phyloP scores from a whole-genome alignment of 2,797 vertebrate genomes.

The Coregonus ussuriensis region DNA sequence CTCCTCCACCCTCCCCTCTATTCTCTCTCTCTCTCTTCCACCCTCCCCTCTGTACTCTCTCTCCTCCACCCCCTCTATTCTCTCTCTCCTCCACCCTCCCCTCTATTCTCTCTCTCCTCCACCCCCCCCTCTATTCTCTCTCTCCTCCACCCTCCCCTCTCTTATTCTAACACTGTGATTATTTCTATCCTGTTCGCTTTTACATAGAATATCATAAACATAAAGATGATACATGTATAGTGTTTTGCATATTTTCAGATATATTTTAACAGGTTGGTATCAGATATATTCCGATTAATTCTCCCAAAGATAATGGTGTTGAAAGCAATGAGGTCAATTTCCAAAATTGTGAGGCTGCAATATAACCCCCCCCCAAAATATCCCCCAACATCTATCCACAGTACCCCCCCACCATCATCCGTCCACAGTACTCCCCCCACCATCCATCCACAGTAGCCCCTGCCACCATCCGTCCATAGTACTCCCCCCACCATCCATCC shows the following conservation, averaged over 20 bases:
- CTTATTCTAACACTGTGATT: not conserved
- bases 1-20: too few relatives aligned
- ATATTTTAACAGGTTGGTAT: not conserved
- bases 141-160: not conserved
- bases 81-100: not conserved
- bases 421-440: too few relatives aligned
- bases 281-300: too few relatives aligned
- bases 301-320: too few relatives aligned
- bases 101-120: conserved; percentile 33
- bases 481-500: not conserved
- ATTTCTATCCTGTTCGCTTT: not conserved
- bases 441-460: too few relatives aligned
- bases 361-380: too few relatives aligned
- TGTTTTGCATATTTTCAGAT: not conserved
- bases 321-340: not conserved
- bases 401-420: not conserved
- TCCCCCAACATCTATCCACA: too few relatives aligned
- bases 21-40: too few relatives aligned
- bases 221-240: not conserved
- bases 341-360: not conserved
- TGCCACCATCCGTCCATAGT: too few relatives aligned
- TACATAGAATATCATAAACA: not conserved
- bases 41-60: conserved; percentile 15
- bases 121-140: not conserved
- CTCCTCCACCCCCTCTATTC: conserved; percentile 30